A percentile compares a stretch with the other conserved stretches of the same genome.
Conservation (phyloP, 2,888 invertebrate species). For the Lampropteryx suffumata region DNA sequence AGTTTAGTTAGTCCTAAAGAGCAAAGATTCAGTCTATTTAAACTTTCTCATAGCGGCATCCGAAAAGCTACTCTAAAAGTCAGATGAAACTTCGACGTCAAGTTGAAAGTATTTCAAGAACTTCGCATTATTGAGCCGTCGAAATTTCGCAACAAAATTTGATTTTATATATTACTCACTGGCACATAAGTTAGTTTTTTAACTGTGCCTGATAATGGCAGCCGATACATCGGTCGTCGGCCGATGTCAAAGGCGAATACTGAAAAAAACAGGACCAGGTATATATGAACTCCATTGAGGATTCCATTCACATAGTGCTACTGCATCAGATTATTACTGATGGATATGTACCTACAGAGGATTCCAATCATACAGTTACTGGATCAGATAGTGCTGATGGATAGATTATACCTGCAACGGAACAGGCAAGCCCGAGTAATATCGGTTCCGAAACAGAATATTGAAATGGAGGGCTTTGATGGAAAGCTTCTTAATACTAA, state of each 20-base stretch:
- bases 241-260: too few species aligned
- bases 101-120: background rate
- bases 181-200: background rate
- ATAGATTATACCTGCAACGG: too few species aligned
- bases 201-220: too few species aligned
- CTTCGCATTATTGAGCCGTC: too few species aligned
- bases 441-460: background rate
- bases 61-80: constrained; percentile 1
- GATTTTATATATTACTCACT: too few species aligned
- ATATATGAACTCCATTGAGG: background rate
- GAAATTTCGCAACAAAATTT: too few species aligned
- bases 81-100: constrained; percentile 4
- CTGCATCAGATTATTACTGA: background rate
- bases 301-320: background rate
- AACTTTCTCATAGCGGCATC: constrained; percentile 1
- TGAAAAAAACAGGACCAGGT: background rate
- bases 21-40: background rate
- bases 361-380: too few species aligned
- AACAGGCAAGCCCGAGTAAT: background rate
- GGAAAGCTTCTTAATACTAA: constrained; percentile 4
- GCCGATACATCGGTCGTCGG: too few species aligned
- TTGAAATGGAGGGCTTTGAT: constrained; percentile 2
- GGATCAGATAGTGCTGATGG: too few species aligned
- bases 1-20: too few species aligned
- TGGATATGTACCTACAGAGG: too few species aligned